phyloP scores from a whole-genome alignment of 2,888 invertebrate genomes.

The Pollenia labialis region DNA sequence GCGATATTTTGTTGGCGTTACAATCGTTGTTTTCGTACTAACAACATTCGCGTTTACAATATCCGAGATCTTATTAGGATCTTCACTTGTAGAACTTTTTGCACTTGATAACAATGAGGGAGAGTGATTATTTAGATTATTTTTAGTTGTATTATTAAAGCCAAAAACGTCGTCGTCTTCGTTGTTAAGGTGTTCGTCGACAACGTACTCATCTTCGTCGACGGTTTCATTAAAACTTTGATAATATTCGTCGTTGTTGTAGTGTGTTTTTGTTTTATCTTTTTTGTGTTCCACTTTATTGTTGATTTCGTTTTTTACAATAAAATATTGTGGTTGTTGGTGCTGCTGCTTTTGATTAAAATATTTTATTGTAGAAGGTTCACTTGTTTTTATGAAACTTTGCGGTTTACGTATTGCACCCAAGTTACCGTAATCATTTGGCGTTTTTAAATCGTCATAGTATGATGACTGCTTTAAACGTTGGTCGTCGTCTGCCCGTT shows the following conservation, averaged over 20 bases:
- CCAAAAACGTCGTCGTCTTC: slow-evolving; percentile 72
- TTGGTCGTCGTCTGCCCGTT: slow-evolving; percentile 46
- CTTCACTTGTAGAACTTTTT: slow-evolving; percentile 42
- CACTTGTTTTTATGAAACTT: slow-evolving; percentile 41
- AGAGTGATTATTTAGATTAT: slow-evolving; percentile 32
- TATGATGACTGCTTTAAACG: slow-evolving; percentile 41
- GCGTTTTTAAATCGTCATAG: slow-evolving; percentile 56
- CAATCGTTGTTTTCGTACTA: slow-evolving; percentile 39
- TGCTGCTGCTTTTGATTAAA: slow-evolving; percentile 25
- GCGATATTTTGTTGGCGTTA: slow-evolving; percentile 70
- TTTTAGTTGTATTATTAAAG: slow-evolving; percentile 61
- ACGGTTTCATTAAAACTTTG: slow-evolving; percentile 26
- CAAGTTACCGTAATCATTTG: slow-evolving; percentile 63
- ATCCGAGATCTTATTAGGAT: slow-evolving; percentile 37
- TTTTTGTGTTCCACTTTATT: slow-evolving; percentile 58
- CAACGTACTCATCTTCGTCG: slow-evolving; percentile 16
- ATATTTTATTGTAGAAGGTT: slow-evolving; percentile 27
- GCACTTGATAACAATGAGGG: slow-evolving; percentile 37
- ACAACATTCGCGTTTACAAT: slow-evolving; percentile 21
- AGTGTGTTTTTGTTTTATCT: slow-evolving; percentile 49
- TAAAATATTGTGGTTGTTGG: slow-evolving; percentile 43
- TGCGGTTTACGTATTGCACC: slow-evolving; percentile 68
- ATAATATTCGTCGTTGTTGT: slow-evolving; percentile 31
- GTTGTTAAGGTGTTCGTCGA: slow-evolving; percentile 23
- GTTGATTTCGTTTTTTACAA: slow-evolving; percentile 46